Evolutionary conservation across 2,888 invertebrate species (phyloP), one percentile per base, ranked within the genome.

Genomic region (Calliopum simillimum): DNA sequence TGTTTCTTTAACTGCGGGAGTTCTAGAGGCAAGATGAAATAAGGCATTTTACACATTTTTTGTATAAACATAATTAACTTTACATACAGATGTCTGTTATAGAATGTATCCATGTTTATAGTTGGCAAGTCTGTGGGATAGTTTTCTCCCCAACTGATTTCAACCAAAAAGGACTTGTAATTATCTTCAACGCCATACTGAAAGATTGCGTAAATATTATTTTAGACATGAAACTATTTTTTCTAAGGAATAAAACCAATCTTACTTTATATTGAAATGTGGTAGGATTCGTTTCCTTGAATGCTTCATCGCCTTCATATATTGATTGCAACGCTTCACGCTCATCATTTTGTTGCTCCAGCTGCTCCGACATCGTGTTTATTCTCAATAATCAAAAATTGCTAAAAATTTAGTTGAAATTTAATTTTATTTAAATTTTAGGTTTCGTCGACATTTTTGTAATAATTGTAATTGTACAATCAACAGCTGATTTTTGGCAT

Each of bases 211-310:
- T 61, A 61, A 59, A 59, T 44, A 11, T 23, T 14, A 61, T 25
- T 33, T 33, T 2, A 25, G n/a, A 25, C 2, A 12, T 56, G 13
- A 13, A 23, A n/a, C 33, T 5, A 56, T 25, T 56, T 56, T 56
- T 16, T n/a, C n/a, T n/a, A n/a, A 16, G 14, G 1, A 8, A 33
- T 23, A n/a, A 25, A 56, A 56, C 4, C 8, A 56, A 25, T 25
- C 43, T 11, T 87, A 97, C 97, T 90, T 97, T 97, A 82, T 97
- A 98, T 82, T 97, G 97, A 88, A 93, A 97, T 69, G 92, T 92
- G 69, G 90, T 93, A 11, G 90, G 84, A 82, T 92, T 90, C 44
- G 95, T 85, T 87, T 95, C 91, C 84, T 95, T 96, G 83, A 96
- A 98, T 71, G 90, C 90, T 2, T 90, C 88, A 86, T 98, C 98